phyloP scores from a whole-genome alignment of 2,113 vertebrate genomes.

The Meleagris gallopavo region DNA sequence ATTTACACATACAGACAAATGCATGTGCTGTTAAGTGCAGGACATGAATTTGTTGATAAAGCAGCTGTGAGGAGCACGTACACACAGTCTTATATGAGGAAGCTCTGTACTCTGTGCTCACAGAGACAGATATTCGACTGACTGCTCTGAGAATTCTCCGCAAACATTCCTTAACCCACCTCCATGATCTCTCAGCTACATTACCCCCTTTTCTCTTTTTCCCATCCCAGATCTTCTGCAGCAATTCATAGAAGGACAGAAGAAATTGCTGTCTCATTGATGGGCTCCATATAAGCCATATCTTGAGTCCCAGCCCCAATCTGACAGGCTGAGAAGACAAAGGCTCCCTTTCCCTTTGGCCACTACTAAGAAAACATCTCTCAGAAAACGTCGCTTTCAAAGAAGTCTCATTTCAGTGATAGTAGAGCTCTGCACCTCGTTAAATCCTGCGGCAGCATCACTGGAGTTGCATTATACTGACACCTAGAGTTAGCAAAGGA shows the following conservation, averaged over 20 bases:
- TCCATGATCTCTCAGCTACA: background rate
- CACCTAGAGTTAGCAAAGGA: background rate
- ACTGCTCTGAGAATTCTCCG: background rate
- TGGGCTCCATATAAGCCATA: background rate
- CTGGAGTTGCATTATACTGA: background rate
- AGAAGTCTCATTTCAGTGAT: background rate
- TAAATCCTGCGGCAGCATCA: background rate
- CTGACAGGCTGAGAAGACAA: background rate
- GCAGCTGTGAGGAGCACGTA: background rate
- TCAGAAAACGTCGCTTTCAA: background rate
- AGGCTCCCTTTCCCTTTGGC: background rate
- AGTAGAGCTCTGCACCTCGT: background rate
- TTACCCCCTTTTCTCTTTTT: background rate
- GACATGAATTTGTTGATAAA: background rate
- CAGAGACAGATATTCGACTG: background rate
- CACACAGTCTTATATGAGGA: background rate
- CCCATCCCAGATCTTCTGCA: background rate
- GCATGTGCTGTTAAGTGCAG: background rate
- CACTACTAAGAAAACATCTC: background rate
- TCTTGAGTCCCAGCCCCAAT: background rate
- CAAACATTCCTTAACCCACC: background rate
- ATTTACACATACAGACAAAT: background rate
- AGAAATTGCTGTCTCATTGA: background rate
- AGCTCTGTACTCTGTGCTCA: background rate
- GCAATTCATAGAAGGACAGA: background rate